Conservation (phyloP, 2,888 invertebrate species). For the Hirtodrosophila duncani region DNA sequence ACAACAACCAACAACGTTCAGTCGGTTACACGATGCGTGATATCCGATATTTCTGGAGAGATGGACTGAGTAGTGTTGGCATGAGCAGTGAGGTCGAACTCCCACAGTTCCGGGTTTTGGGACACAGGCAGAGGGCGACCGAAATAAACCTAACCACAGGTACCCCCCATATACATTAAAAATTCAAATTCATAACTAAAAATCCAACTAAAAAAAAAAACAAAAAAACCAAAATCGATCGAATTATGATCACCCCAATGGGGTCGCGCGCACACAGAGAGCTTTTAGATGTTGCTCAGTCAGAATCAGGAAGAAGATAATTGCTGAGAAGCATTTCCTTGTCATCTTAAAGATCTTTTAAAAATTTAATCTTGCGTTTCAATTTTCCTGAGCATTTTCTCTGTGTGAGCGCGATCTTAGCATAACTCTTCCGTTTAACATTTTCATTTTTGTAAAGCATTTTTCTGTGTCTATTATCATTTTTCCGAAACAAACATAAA, state of each 20-base stretch:
- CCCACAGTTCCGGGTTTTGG: conserved; percentile 97
- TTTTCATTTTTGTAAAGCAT: conserved; percentile 57
- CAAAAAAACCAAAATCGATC: conserved; percentile 32
- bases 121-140: conserved; percentile 95
- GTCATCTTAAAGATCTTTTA: too few species aligned
- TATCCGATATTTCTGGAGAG: conserved; percentile 97
- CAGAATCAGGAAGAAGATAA: too few species aligned
- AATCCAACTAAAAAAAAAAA: conserved; percentile 37
- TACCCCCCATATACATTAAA: conserved; percentile 81
- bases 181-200: conserved; percentile 37
- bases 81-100: conserved; percentile 97
- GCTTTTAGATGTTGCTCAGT: too few species aligned
- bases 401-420: too few species aligned
- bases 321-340: too few species aligned
- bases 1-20: conserved; percentile 73
- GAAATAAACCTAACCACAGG: conserved; percentile 97
- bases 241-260: conserved; percentile 44
- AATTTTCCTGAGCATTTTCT: too few species aligned
- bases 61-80: conserved; percentile 94
- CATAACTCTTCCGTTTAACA: too few species aligned
- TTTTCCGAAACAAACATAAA: conserved; percentile 10
- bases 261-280: too few species aligned
- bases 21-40: conserved; percentile 99
- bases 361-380: too few species aligned
- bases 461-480: conserved; percentile 40